Evolutionary conservation across 1,140 invertebrate species (phyloP), one percentile per base, ranked within the genome.

Genomic region (Chrysoperla carnea): DNA sequence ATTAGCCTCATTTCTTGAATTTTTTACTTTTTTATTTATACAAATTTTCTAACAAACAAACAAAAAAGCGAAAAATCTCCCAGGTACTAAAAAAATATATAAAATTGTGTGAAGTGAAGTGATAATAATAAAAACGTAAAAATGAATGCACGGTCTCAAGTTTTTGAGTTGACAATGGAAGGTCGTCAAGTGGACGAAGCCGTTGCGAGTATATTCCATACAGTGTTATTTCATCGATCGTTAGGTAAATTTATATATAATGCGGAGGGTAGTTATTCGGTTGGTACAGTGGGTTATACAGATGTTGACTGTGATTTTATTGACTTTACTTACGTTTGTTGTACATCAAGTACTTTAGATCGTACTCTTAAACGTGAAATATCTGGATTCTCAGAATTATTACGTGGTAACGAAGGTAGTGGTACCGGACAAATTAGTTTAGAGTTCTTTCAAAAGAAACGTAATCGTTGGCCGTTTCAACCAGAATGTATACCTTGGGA

Each of bases 271-370:
- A 87, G 81, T 61, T 98, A 95, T 61, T 89, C 88, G 8, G 86
- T 96, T 41, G 90, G 92, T 27, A 93, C 89, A 2, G 75, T 97
- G 17, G 91, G 91, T 38, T 91, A 91, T 54, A 83, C 87, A 49
- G 93, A 97, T 66, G 85, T 95, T 8, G 86, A 94, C 57, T 97
- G 93, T 68, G 87, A 96, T 65, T 95, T 93, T 59, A 86, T 98
- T 48, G 91, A 96, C 64, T 85, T 95, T 53, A 95, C 91, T 27
- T 97, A 97, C 63, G 91, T 94, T 1, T 88, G 89, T 60, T 91
- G 88, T 64, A 80, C 85, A 39, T 94, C 89, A 2, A 67, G 76
- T 3, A 72, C 72, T 38, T 66, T 97, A 2, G 78, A 82, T 39
- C 67, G 73, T 33, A 75, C 67, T 35, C 64, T 96, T 6, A 84